Conservation (phyloP, 2,888 invertebrate species). For the Elegia similella region DNA sequence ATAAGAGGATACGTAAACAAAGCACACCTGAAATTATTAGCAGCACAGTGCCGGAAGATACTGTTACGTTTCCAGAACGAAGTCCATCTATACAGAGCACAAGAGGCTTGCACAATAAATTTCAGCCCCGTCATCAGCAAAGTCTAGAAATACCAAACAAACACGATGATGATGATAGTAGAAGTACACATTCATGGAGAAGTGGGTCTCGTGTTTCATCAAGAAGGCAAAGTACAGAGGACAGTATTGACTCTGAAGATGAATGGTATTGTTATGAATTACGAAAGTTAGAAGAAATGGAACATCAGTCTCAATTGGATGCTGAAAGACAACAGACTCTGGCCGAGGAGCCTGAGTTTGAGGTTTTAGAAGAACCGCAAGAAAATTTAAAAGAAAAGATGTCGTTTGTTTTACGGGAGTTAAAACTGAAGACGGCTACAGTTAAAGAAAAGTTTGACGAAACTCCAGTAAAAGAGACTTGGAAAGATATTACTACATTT, state of each 20-base stretch:
- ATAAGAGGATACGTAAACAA: slow-evolving; percentile 53
- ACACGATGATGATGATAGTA: slow-evolving; percentile 91
- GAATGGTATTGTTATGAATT: slow-evolving; percentile 96
- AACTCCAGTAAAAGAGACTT: slow-evolving; percentile 59
- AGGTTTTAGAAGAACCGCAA: slow-evolving; percentile 79
- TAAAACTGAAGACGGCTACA: slow-evolving; percentile 85
- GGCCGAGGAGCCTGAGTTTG: slow-evolving; percentile 82
- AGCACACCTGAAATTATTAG: slow-evolving; percentile 67
- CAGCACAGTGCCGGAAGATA: slow-evolving; percentile 72
- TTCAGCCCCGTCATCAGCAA: slow-evolving; percentile 86
- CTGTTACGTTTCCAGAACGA: slow-evolving; percentile 77
- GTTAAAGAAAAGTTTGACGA: slow-evolving; percentile 68
- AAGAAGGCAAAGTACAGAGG: slow-evolving; percentile 94
- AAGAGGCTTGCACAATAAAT: slow-evolving; percentile 81
- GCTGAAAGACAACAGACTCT: slow-evolving; percentile 83
- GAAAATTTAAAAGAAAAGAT: slow-evolving; percentile 89
- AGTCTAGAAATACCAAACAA: slow-evolving; percentile 91
- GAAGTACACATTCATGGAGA: slow-evolving; percentile 93
- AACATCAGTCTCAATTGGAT: slow-evolving; percentile 87
- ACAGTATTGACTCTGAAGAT: slow-evolving; percentile 95
- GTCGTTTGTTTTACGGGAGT: slow-evolving; percentile 89
- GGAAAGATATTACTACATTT: slow-evolving; percentile 75
- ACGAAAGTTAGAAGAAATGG: slow-evolving; percentile 92
- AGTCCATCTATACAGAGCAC: slow-evolving; percentile 85
- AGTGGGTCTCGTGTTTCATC: slow-evolving; percentile 93